phyloP scores from a whole-genome alignment of 2,113 vertebrate genomes.

The Antechinus stuartii region DNA sequence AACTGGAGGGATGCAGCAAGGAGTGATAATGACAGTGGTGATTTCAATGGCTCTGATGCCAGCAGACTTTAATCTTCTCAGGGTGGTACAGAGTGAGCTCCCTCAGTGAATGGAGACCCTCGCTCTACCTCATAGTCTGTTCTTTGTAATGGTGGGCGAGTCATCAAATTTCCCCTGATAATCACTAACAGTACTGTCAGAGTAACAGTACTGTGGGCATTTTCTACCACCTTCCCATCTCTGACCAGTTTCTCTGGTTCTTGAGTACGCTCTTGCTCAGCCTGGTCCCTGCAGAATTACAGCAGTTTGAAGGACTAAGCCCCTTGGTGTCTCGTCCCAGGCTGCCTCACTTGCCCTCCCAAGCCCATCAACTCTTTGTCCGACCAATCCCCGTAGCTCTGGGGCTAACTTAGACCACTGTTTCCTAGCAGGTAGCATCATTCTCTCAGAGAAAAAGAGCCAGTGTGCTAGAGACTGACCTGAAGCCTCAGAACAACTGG shows the following conservation, averaged over 20 bases:
- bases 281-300: not conserved
- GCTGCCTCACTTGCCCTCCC: not conserved
- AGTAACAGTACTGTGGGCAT: not conserved
- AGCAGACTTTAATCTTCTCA: not conserved
- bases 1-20: not conserved
- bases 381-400: not conserved
- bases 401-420: not conserved
- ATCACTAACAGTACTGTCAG: not conserved
- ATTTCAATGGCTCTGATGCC: not conserved
- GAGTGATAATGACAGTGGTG: not conserved
- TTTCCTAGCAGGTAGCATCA: not conserved
- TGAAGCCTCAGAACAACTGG: not conserved
- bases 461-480: rapidly evolving
- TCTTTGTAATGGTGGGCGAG: not conserved
- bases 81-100: not conserved
- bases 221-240: not conserved
- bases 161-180: not conserved
- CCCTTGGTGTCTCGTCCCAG: not conserved
- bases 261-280: not conserved
- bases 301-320: not conserved
- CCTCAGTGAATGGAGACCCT: not conserved
- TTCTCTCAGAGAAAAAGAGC: not conserved
- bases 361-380: not conserved
- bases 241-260: not conserved
- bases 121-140: not conserved